Percentiles rank a stretch among this genome's conserved stretches.
phyloP scores from a whole-genome alignment of 2,888 invertebrate genomes.

The Brassicogethes aeneus region DNA sequence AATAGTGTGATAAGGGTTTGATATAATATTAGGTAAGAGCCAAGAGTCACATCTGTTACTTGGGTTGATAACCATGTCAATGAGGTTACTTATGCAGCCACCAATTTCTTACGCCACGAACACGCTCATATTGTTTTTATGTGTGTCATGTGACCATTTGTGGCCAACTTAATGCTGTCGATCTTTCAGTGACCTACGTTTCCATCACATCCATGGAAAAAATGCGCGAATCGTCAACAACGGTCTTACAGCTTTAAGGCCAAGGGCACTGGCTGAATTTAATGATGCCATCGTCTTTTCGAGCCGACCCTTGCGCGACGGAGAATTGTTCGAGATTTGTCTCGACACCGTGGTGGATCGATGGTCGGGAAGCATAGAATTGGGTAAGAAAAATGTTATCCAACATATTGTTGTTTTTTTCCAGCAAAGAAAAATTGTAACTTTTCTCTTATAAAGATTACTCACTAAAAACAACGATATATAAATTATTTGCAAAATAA shows the following conservation, averaged over 20 bases:
- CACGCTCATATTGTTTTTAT: neutral
- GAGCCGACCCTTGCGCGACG: slow-evolving; percentile 76
- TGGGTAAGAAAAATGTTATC: slow-evolving; percentile 44
- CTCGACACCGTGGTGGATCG: slow-evolving; percentile 87
- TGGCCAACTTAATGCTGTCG: no score
- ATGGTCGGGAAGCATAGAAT: slow-evolving; percentile 90
- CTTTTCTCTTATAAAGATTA: no score
- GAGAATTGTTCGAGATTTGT: slow-evolving; percentile 85
- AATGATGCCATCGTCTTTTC: slow-evolving; percentile 92
- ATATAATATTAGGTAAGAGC: no score
- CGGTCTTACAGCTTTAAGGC: slow-evolving; percentile 76
- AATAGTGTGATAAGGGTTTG: no score
- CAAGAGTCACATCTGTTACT: no score
- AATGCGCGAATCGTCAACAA: slow-evolving; percentile 80
- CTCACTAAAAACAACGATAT: slow-evolving; percentile 1
- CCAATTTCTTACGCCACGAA: no score
- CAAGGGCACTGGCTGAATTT: slow-evolving; percentile 84
- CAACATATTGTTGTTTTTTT: no score
- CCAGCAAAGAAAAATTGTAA: neutral
- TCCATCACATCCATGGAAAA: slow-evolving; percentile 82
- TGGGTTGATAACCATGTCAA: no score
- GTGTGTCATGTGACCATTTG: neutral
- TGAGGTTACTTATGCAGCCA: no score
- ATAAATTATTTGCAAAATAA: slow-evolving; percentile 1
- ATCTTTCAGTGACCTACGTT: slow-evolving; percentile 66